Evolutionary conservation across 2,113 vertebrate genomes (phyloP).

Genomic region (Pollachius pollachius): DNA sequence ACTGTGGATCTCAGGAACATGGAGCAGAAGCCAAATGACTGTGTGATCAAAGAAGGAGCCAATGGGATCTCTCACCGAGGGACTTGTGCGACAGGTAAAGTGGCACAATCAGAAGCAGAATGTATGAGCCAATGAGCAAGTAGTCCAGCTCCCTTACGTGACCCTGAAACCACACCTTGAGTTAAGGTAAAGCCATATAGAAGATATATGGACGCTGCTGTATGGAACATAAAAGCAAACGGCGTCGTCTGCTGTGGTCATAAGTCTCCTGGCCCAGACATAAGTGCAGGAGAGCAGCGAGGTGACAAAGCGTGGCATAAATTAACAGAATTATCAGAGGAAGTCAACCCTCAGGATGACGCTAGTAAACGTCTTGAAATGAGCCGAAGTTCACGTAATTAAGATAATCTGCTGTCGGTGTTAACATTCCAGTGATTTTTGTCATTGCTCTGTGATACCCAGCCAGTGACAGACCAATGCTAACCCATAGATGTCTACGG

Average conservation of each 20-base stretch:
- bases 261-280: conserved; percentile 32
- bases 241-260: conserved; percentile 28
- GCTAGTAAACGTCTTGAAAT: too few relatives aligned
- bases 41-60: conserved; percentile 5
- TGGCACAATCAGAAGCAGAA: conserved; percentile 28
- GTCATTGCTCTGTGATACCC: neutral
- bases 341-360: neutral
- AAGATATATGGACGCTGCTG: conserved; percentile 42
- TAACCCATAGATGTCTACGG: conserved; percentile 9
- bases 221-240: conserved; percentile 37
- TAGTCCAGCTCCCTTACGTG: conserved; percentile 29
- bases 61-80: neutral
- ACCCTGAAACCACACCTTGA: conserved; percentile 28
- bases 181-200: conserved; percentile 29
- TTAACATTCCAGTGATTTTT: neutral
- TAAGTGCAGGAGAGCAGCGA: conserved; percentile 20
- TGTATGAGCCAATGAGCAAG: conserved; percentile 18
- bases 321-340: conserved; percentile 10
- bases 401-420: too few relatives aligned
- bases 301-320: conserved; percentile 41
- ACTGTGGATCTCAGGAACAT: conserved; percentile 19
- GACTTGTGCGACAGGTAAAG: conserved; percentile 16
- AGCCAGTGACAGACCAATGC: conserved; percentile 1
- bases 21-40: conserved; percentile 28
- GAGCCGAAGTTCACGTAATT: too few relatives aligned